Evolutionary conservation across 2,113 vertebrate genomes (phyloP).

Genomic region (Petrocephalus microphthalmus): DNA sequence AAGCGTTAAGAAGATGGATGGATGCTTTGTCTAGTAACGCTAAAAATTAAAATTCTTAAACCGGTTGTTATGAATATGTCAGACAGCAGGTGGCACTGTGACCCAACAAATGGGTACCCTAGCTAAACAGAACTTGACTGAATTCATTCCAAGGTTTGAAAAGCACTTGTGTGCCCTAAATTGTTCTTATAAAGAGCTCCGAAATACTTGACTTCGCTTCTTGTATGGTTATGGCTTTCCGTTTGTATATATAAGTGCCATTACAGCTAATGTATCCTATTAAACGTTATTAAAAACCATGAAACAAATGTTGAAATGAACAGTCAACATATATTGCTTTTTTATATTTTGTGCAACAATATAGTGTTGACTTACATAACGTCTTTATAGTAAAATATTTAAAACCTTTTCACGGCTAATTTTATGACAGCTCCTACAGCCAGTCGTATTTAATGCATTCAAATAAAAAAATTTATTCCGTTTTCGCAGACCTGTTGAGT

Average conservation of each 20-base stretch:
- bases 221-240: constrained; percentile 67
- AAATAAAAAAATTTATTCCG: background rate
- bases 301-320: background rate
- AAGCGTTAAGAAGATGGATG: background rate
- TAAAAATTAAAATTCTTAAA: constrained; percentile 1
- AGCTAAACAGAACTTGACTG: constrained; percentile 38
- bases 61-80: background rate
- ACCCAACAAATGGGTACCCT: constrained; percentile 51
- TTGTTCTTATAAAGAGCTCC: constrained; percentile 71
- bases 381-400: background rate
- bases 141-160: constrained; percentile 67
- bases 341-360: background rate
- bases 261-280: constrained; percentile 64
- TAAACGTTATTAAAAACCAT: constrained; percentile 51
- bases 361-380: background rate
- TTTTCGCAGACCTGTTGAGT: background rate
- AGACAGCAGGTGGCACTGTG: constrained; percentile 62
- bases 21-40: background rate
- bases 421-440: background rate
- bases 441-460: background rate
- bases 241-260: constrained; percentile 67
- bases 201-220: constrained; percentile 74
- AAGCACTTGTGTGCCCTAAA: constrained; percentile 72
- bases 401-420: background rate
- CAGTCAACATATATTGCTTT: constrained; percentile 12